Percentiles rank a stretch among this genome's conserved stretches.
These are phyloP conservation scores for Microctonus hyperodae DNA, from an alignment of 2,888 invertebrate genomes.

Conservation along the genomic window DNA sequence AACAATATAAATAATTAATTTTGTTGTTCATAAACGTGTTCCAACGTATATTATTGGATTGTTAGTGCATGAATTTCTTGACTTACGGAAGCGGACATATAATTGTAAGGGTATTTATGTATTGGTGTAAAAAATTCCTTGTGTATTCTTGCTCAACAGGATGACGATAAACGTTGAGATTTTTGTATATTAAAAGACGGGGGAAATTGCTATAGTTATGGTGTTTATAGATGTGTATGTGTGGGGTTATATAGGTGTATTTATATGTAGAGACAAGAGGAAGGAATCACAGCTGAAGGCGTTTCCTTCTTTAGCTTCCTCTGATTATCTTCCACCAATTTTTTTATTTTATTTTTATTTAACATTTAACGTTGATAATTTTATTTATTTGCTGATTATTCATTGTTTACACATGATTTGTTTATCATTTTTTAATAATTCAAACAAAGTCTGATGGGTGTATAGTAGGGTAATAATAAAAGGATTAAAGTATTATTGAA, in stretches of 20 bases:
- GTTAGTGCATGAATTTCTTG: conserved; percentile 4
- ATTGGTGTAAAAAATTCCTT: conserved; percentile 40
- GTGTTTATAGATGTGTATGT: background rate
- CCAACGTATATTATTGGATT: conserved; percentile 1
- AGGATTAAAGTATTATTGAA: no score
- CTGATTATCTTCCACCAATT: conserved; percentile 9
- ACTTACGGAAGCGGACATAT: conserved; percentile 38
- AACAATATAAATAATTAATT: no score
- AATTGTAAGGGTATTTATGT: conserved; percentile 31
- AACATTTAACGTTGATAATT: background rate
- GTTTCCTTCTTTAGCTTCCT: conserved; percentile 35
- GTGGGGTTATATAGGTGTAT: no score
- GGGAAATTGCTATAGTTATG: no score
- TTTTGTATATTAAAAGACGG: background rate
- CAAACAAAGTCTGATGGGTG: no score
- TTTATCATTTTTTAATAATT: no score
- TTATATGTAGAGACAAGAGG: conserved; percentile 31
- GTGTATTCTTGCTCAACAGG: conserved; percentile 37
- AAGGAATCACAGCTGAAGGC: conserved; percentile 51
- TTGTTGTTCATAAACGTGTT: background rate
- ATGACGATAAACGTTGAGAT: conserved; percentile 47
- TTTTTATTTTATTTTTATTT: background rate
- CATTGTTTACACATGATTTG: background rate
- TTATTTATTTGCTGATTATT: background rate
- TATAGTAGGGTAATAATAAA: no score